These are phyloP conservation scores for Gonocerus acuteangulatus DNA, from an alignment of 2,888 invertebrate species.

Conservation along the genomic window DNA sequence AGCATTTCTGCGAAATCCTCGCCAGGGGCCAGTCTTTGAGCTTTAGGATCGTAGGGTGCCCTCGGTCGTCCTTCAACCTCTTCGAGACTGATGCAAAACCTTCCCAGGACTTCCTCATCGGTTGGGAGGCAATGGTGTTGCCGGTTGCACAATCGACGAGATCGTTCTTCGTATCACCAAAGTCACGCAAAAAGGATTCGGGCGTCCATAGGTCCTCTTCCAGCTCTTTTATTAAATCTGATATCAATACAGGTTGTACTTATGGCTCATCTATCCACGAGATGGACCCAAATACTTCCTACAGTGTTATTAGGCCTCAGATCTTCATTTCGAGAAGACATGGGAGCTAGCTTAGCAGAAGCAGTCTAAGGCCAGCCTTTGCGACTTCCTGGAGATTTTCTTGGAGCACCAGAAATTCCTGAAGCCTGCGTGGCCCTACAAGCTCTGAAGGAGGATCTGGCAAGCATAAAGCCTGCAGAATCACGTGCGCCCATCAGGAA, in stretches of 20 bases:
- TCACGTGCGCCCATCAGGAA: too few species aligned
- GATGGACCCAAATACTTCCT: too few species aligned
- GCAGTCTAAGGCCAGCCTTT: too few species aligned
- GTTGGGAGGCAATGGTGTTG: constrained; percentile 79
- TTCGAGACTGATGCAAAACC: constrained; percentile 83
- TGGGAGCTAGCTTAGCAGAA: too few species aligned
- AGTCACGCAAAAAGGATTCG: constrained; percentile 80
- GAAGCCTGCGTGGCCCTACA: too few species aligned
- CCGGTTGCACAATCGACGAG: constrained; percentile 89
- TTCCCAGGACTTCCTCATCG: constrained; percentile 92
- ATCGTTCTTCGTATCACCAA: constrained; percentile 86
- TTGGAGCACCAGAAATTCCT: too few species aligned
- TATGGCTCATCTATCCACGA: too few species aligned
- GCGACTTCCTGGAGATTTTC: too few species aligned
- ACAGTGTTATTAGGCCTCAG: too few species aligned
- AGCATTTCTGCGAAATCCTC: constrained; percentile 52
- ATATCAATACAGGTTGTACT: constrained; percentile 91
- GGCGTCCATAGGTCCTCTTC: constrained; percentile 82
- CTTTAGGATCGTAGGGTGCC: constrained; percentile 82
- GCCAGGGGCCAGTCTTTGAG: constrained; percentile 97
- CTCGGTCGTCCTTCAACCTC: constrained; percentile 69
- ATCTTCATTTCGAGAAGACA: too few species aligned
- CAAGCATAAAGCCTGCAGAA: too few species aligned
- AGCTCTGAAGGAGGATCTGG: too few species aligned
- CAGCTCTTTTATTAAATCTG: constrained; percentile 71